Evolutionary conservation across 2,113 vertebrate genomes (phyloP).

Genomic region (Corythaeola cristata): DNA sequence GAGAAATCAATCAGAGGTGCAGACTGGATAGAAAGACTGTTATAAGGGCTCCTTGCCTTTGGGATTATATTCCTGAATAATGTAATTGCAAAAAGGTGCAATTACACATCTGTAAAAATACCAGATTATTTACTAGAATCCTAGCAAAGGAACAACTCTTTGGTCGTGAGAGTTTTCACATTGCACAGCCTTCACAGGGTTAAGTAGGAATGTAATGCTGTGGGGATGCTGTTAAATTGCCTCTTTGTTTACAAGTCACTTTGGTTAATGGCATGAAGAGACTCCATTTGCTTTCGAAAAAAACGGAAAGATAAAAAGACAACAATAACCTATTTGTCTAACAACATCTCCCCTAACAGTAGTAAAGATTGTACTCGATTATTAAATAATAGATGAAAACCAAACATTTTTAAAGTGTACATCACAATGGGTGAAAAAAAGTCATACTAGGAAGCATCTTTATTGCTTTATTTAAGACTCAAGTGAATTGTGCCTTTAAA

Average conservation of each 20-base stretch:
- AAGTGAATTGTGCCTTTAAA: slow-evolving; percentile 42
- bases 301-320: slow-evolving; percentile 67
- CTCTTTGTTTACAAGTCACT: slow-evolving; percentile 76
- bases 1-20: slow-evolving; percentile 12
- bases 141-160: slow-evolving; percentile 13
- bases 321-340: slow-evolving; percentile 77
- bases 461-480: slow-evolving; percentile 34
- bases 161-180: slow-evolving; percentile 28
- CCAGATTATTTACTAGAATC: background rate
- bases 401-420: slow-evolving; percentile 53
- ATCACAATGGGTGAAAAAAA: slow-evolving; percentile 16
- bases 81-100: background rate
- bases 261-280: slow-evolving; percentile 73
- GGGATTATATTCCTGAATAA: background rate
- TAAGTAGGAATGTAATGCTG: slow-evolving; percentile 68
- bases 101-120: background rate
- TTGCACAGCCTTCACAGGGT: slow-evolving; percentile 43
- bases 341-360: slow-evolving; percentile 49
- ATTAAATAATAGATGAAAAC: slow-evolving; percentile 68
- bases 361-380: slow-evolving; percentile 47
- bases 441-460: background rate
- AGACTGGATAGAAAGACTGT: background rate
- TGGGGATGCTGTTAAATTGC: slow-evolving; percentile 73
- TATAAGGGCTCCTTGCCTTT: background rate
- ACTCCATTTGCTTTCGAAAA: slow-evolving; percentile 63